phyloP scores from a whole-genome alignment of 2,113 vertebrate species.

The Isichthys henryi region DNA sequence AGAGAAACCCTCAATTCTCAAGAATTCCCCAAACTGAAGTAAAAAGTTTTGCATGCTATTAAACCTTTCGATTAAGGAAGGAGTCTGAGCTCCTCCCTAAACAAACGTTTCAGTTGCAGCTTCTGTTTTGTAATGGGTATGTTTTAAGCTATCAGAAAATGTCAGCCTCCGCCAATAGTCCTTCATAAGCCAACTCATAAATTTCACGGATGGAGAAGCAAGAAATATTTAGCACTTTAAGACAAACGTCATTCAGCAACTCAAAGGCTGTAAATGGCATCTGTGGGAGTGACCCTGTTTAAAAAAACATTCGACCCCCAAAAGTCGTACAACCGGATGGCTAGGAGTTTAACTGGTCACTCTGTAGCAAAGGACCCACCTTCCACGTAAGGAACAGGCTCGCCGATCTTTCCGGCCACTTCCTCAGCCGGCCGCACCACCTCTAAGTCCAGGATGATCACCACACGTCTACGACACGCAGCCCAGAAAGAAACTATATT shows the following conservation, averaged over 20 bases:
- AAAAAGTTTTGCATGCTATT: not conserved
- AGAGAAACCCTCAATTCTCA: not conserved
- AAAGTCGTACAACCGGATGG: not conserved
- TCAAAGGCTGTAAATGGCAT: not conserved
- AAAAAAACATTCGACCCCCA: not conserved
- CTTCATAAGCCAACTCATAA: not conserved
- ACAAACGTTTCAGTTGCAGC: not conserved
- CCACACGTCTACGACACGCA: constrained; percentile 65
- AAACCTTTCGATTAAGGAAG: not conserved
- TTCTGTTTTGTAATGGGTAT: not conserved
- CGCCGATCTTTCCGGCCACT: constrained; percentile 73
- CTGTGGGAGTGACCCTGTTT: not conserved
- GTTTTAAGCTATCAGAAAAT: not conserved
- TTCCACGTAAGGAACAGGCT: constrained; percentile 78
- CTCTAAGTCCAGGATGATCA: constrained; percentile 84
- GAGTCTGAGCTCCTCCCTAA: not conserved
- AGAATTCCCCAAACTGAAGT: not conserved
- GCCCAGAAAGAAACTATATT: not conserved
- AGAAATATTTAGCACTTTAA: not conserved
- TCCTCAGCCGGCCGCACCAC: constrained; percentile 72
- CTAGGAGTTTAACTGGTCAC: not conserved
- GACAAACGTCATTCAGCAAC: not conserved
- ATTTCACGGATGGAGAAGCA: not conserved
- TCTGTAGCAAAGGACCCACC: constrained; percentile 53
- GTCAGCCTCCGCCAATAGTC: not conserved